Conservation (phyloP, 2,888 invertebrate species). For the Acrobasis consociella region DNA sequence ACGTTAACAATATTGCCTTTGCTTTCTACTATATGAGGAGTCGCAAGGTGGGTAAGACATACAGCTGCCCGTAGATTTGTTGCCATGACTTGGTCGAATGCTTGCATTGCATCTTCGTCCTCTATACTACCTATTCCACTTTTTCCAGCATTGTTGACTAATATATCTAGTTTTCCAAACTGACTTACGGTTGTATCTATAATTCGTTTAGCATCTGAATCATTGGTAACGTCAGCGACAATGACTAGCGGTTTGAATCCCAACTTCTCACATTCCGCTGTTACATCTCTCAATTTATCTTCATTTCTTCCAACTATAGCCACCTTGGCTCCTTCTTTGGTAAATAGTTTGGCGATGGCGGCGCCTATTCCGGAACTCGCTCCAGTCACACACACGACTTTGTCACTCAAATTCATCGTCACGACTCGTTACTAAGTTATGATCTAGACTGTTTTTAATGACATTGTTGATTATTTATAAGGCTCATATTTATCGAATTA, state of each 20-base stretch:
- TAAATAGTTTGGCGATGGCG: conserved; percentile 26
- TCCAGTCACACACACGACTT: conserved; percentile 24
- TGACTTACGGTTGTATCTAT: conserved; percentile 84
- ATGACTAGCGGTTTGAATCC: conserved; percentile 21
- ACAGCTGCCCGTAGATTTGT: conserved; percentile 88
- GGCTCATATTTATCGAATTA: neutral
- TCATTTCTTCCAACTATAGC: conserved; percentile 27
- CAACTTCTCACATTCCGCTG: conserved; percentile 19
- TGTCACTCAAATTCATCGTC: conserved; percentile 23
- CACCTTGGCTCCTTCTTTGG: conserved; percentile 24
- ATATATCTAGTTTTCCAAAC: conserved; percentile 86
- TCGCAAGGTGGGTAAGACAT: conserved; percentile 88
- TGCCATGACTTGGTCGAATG: conserved; percentile 82
- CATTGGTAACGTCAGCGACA: conserved; percentile 31
- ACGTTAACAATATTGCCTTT: conserved; percentile 93
- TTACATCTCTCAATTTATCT: conserved; percentile 14
- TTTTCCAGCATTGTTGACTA: conserved; percentile 80
- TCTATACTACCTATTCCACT: conserved; percentile 27
- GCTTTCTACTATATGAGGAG: conserved; percentile 87
- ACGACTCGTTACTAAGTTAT: neutral
- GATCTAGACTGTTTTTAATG: conserved; percentile 1
- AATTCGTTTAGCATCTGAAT: conserved; percentile 46
- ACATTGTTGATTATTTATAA: neutral
- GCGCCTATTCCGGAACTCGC: conserved; percentile 29
- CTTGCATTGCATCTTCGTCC: conserved; percentile 25